phyloP scores from a whole-genome alignment of 2,888 invertebrate species.

The Scaptomyza polygonia region DNA sequence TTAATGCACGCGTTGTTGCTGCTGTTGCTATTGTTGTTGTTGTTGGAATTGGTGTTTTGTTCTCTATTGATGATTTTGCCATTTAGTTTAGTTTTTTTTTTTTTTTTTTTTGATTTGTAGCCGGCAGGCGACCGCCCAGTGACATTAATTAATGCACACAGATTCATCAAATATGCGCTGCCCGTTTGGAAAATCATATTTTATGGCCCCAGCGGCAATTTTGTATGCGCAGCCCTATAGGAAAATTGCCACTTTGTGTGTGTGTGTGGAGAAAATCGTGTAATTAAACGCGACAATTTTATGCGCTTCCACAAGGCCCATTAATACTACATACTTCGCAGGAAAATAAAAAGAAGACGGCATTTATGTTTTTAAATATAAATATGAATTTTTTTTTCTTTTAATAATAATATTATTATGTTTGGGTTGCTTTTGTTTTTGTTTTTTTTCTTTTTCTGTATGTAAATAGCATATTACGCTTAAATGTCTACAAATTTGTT shows the following conservation, averaged over 20 bases:
- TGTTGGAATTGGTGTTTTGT: no score
- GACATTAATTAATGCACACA: slow-evolving; percentile 78
- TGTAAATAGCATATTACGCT: slow-evolving; percentile 76
- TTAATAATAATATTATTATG: slow-evolving; percentile 61
- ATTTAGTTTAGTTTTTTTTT: slow-evolving; percentile 43
- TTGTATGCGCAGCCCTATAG: slow-evolving; percentile 60
- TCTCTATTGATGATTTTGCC: slow-evolving; percentile 72
- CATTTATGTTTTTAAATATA: slow-evolving; percentile 40
- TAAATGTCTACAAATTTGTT: slow-evolving; percentile 58
- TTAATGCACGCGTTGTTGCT: slow-evolving; percentile 61
- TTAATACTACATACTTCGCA: slow-evolving; percentile 36
- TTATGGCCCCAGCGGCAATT: slow-evolving; percentile 68
- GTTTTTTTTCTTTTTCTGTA: slow-evolving; percentile 34
- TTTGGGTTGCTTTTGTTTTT: slow-evolving; percentile 36
- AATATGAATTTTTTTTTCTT: slow-evolving; percentile 53
- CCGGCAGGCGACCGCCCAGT: slow-evolving; percentile 70
- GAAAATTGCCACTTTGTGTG: slow-evolving; percentile 26
- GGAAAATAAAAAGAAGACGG: slow-evolving; percentile 18
- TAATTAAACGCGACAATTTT: slow-evolving; percentile 82
- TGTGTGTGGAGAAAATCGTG: slow-evolving; percentile 60
- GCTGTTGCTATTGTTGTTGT: slow-evolving; percentile 39
- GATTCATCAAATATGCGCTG: slow-evolving; percentile 78
- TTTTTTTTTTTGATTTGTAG: slow-evolving; percentile 2
- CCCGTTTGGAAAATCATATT: slow-evolving; percentile 77
- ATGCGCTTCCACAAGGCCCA: slow-evolving; percentile 34